Base-by-base conservation (phyloP, 2,797 vertebrate species). In the Ambastaia sidthimunki region DNA sequence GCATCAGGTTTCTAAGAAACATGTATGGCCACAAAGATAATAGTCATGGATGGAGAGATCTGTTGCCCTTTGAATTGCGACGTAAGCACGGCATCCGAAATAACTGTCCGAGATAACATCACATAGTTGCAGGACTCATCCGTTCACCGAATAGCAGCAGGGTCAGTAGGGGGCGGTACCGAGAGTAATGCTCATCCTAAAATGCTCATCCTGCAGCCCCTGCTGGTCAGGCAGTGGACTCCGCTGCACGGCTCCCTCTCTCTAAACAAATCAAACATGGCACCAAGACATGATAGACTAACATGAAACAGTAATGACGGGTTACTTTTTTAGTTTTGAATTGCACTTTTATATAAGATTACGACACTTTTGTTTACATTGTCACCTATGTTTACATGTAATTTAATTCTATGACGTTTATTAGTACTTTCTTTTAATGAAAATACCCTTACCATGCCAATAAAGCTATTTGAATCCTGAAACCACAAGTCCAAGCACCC, bases 141-240 rank as follows among this genome's bases (percentile, higher is more conserved):
- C 23, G 19, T 4, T 37, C 28, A 28, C 41, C 28, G 12, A 12
- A 23, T n/a, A 13, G 74, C 62, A 44, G 63, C 37, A 59, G 55
- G 9, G 68, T 69, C 78, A 66, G 71, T 59, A 74, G 80, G 57
- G 63, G 73, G 80, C 80, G 62, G 69, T 70, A 60, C 79, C 52
- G 57, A 82, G 60, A 50, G 76, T 63, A 60, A 69, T 67, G 66
- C 67, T 76, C 74, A 57, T 72, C 65, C 72, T 78, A 70, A 68
- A 82, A 84, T 76, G 84, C 80, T 67, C 69, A 41, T 15, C 81
- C 69, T 78, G 82, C 85, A 85, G 81, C 86, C 86, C 87, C 87
- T 87, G 73, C 81, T 67, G 87, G 87, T 66, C 76, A 86, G 85
- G 86, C 82, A 86, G 85, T 25, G 7, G 37, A 57, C 41, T 77